phyloP scores from a whole-genome alignment of 2,888 invertebrate genomes.

The Lamellibrachia satsuma region DNA sequence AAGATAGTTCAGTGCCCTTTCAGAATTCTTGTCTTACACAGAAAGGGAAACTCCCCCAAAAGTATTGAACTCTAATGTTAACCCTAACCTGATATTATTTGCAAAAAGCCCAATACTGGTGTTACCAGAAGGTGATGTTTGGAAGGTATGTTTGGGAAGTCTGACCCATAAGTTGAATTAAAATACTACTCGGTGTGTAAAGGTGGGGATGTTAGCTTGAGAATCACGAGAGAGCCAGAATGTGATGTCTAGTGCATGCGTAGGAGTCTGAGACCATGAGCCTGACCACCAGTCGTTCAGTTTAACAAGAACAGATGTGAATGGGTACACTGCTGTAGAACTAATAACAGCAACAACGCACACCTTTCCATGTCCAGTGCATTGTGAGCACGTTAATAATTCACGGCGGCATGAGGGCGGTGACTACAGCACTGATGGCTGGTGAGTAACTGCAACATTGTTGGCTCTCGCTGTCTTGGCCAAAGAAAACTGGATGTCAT shows the following conservation, averaged over 20 bases:
- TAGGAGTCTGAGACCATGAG: not conserved
- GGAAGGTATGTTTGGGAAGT: not conserved
- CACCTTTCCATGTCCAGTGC: not conserved
- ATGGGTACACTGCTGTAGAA: not conserved
- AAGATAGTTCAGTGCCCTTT: too few species aligned
- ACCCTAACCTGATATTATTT: too few species aligned
- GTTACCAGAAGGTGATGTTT: too few species aligned
- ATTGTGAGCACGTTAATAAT: not conserved
- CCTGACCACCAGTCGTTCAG: not conserved
- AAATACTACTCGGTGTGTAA: too few species aligned
- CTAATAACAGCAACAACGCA: not conserved
- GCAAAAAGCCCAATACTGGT: too few species aligned
- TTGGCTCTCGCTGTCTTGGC: not conserved
- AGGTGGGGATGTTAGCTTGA: not conserved
- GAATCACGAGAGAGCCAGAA: not conserved
- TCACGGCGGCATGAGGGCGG: not conserved
- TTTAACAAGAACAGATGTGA: not conserved
- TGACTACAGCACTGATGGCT: not conserved
- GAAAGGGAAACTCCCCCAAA: too few species aligned
- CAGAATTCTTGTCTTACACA: too few species aligned
- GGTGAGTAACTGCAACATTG: not conserved
- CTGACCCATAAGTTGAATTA: not conserved
- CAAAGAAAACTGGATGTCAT: not conserved
- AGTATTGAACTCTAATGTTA: too few species aligned
- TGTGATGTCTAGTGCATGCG: not conserved